phyloP scores from a whole-genome alignment of 2,888 invertebrate species.

The Chamaedrilus cognettii region DNA sequence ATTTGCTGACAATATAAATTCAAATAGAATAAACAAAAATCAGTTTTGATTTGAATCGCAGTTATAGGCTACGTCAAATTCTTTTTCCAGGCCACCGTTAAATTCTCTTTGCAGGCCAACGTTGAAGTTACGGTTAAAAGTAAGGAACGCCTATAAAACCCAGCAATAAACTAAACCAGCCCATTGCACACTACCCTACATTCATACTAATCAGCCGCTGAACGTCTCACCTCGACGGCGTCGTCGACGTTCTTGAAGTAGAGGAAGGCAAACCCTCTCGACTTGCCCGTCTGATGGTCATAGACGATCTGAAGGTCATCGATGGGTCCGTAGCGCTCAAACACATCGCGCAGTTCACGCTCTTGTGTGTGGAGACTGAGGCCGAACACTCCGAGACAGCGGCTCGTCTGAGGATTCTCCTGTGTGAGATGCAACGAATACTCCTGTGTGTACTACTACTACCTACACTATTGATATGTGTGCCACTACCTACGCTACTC shows the following conservation, averaged over 20 bases:
- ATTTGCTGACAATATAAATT: too few relatives aligned
- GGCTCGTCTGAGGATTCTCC: constrained; percentile 84
- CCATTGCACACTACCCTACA: background rate
- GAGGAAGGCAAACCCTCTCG: constrained; percentile 95
- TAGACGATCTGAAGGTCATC: constrained; percentile 91
- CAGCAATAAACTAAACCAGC: background rate
- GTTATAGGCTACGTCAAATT: too few relatives aligned
- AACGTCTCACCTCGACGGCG: constrained; percentile 76
- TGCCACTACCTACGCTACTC: too few relatives aligned
- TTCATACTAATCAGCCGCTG: background rate
- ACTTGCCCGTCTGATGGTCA: constrained; percentile 84
- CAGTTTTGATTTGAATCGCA: too few relatives aligned
- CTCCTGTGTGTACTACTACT: background rate
- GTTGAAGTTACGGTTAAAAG: too few relatives aligned
- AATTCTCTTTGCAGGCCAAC: too few relatives aligned
- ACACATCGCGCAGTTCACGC: constrained; percentile 86
- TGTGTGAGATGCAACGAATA: too few relatives aligned
- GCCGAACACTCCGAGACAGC: constrained; percentile 94
- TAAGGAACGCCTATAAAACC: too few relatives aligned
- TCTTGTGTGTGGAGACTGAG: constrained; percentile 91
- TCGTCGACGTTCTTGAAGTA: constrained; percentile 87
- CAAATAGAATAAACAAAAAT: too few relatives aligned
- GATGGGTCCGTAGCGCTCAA: constrained; percentile 88
- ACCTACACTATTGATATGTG: too few relatives aligned
- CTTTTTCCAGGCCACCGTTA: too few relatives aligned